Base-by-base conservation (phyloP, 2,888 invertebrate genomes). In the Sminthurides aquaticus region DNA sequence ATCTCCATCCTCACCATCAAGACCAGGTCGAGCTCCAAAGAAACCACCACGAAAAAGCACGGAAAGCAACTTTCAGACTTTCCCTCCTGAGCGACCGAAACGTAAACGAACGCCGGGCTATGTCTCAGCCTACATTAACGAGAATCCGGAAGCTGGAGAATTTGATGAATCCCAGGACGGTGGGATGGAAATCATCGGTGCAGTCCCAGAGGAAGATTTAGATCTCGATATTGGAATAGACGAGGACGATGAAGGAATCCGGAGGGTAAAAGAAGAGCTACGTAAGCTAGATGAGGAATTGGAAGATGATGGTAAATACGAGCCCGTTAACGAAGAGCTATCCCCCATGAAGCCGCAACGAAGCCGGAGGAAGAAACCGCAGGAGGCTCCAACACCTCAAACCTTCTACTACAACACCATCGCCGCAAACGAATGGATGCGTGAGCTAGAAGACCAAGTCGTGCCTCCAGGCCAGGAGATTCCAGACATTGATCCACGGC, bases 1-100 rank as follows among this genome's bases (percentile, higher is more conserved):
- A 88, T 28, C 82, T 85, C 64, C 69, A 11, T 52, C 52, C 5
- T 15, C 52, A 20, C 73, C 71, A 2, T 55, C 68, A 18, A 43
- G 68, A 28, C 73, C 73, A 0, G 65, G 64, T 20, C 55, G 71
- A 27, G 56, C 60, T 25, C 71, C 74, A n/a, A 67, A 66, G 49
- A 74, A 74, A 34, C 71, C 72, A 3, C 70, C 72, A 34, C 59
- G 71, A n/a, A 70, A 69, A 28, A 67, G 65, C 1, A 66, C 54
- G 11, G 64, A 64, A 27, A 60, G 57, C 3, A 70, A 58, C n/a
- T 74, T 71, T 29, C 74, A 74, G 66, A 74, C 74, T 11, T 74
- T 74, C 62, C 74, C 74, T 0, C 74, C 74, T 11, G 72, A 74
- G 61, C 49, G 74, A 22, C 73, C 73, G 0, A 70, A 70, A 49